Percentiles rank a stretch among this genome's conserved stretches.
Conservation (phyloP, 2,113 vertebrate species). For the Epinephelus cyanopodus region DNA sequence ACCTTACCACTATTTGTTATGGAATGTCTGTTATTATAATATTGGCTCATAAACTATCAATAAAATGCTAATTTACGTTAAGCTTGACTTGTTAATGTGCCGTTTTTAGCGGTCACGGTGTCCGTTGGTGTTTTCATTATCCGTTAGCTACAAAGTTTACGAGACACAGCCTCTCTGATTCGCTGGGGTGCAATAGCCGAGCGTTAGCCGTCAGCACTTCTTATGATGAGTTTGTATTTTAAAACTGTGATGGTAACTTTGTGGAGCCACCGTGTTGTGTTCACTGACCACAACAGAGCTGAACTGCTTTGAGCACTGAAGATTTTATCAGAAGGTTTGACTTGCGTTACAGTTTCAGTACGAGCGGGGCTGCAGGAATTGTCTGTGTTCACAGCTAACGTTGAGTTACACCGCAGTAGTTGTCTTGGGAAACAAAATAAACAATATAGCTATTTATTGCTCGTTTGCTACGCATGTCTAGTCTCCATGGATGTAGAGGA, state of each 20-base stretch:
- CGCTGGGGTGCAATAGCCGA: constrained; percentile 33
- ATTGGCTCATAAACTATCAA: neutral
- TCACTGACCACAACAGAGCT: neutral
- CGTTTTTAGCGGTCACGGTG: neutral
- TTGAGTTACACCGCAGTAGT: neutral
- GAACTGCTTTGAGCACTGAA: neutral
- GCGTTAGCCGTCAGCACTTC: constrained; percentile 16
- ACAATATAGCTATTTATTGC: neutral
- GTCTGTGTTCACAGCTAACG: constrained; percentile 5
- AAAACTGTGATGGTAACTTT: constrained; percentile 31
- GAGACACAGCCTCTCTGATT: constrained; percentile 46
- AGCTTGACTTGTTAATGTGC: neutral
- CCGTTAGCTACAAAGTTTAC: constrained; percentile 74
- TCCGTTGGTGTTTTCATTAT: constrained; percentile 34
- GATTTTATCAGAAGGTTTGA: constrained; percentile 1
- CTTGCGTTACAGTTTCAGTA: constrained; percentile 28
- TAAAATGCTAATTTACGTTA: fast-evolving
- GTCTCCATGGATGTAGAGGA: neutral
- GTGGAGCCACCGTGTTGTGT: neutral
- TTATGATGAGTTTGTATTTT: constrained; percentile 9
- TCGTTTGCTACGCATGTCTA: neutral
- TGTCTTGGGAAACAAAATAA: neutral
- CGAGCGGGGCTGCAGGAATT: neutral
- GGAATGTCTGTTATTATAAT: constrained; percentile 21
- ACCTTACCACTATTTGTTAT: constrained; percentile 55